These are phyloP conservation scores for Dasyornis broadbenti DNA, from an alignment of 2,113 vertebrate genomes.

Conservation along the genomic window DNA sequence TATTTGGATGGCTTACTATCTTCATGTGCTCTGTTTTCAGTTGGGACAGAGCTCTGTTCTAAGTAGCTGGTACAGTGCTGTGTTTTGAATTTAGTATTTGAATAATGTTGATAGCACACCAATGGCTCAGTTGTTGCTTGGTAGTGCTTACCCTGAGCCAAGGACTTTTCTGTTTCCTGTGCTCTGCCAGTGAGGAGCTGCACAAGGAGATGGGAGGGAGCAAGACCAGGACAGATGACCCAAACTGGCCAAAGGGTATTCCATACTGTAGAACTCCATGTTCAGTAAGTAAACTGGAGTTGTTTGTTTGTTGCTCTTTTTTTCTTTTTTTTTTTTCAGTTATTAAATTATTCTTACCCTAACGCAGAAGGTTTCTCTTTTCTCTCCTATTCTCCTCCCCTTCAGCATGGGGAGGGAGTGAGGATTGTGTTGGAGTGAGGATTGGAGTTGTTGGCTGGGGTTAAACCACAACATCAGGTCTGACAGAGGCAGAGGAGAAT, in stretches of 20 bases:
- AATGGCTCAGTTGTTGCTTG: neutral
- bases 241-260: neutral
- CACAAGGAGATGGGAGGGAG: neutral
- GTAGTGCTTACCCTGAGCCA: neutral
- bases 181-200: neutral
- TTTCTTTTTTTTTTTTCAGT: neutral
- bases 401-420: neutral
- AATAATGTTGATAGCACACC: neutral
- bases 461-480: neutral
- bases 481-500: neutral
- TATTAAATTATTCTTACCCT: neutral
- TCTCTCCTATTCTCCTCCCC: neutral
- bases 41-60: neutral
- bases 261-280: neutral
- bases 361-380: neutral
- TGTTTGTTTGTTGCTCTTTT: neutral
- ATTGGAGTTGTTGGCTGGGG: neutral
- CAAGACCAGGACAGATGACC: neutral
- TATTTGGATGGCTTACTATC: neutral
- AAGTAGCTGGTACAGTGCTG: neutral
- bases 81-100: neutral
- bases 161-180: neutral
- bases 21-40: neutral
- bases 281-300: neutral
- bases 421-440: neutral